Conservation (phyloP, 2,888 invertebrate genomes). For the Endotricha flammealis region DNA sequence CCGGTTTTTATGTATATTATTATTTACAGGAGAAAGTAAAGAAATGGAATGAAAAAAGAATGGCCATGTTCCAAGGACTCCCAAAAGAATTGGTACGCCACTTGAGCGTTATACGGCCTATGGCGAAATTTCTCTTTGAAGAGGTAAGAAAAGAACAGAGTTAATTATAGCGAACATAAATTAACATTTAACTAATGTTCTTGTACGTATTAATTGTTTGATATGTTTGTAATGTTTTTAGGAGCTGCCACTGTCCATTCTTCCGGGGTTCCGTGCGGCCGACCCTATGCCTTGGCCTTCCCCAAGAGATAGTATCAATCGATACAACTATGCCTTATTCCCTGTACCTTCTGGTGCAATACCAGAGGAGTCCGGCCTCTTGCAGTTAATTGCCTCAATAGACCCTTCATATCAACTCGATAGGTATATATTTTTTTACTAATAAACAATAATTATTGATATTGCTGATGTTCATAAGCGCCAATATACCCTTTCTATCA, state of each 20-base stretch:
- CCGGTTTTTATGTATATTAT: constrained; percentile 4
- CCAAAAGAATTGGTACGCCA: constrained; percentile 20
- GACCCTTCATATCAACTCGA: too few relatives aligned
- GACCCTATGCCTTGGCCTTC: constrained; percentile 25
- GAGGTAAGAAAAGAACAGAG: constrained; percentile 27
- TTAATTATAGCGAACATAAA: too few relatives aligned
- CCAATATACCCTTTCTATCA: too few relatives aligned
- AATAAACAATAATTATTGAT: too few relatives aligned
- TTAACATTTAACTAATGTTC: background rate
- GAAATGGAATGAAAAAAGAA: constrained; percentile 17
- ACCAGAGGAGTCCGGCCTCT: too few relatives aligned
- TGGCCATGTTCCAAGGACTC: constrained; percentile 13
- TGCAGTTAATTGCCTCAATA: too few relatives aligned
- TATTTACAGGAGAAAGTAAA: constrained; percentile 23
- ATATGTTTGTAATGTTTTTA: background rate
- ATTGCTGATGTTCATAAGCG: too few relatives aligned
- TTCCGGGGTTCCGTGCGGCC: background rate
- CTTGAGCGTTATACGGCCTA: constrained; percentile 33
- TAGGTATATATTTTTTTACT: too few relatives aligned
- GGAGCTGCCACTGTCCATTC: background rate
- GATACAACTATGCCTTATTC: constrained; percentile 32
- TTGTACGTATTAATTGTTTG: background rate
- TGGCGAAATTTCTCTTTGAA: constrained; percentile 41
- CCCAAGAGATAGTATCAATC: constrained; percentile 17
- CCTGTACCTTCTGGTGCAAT: too few relatives aligned